These are phyloP conservation scores for Aldabrachelys gigantea DNA, from an alignment of 2,113 vertebrate species.

Conservation along the genomic window DNA sequence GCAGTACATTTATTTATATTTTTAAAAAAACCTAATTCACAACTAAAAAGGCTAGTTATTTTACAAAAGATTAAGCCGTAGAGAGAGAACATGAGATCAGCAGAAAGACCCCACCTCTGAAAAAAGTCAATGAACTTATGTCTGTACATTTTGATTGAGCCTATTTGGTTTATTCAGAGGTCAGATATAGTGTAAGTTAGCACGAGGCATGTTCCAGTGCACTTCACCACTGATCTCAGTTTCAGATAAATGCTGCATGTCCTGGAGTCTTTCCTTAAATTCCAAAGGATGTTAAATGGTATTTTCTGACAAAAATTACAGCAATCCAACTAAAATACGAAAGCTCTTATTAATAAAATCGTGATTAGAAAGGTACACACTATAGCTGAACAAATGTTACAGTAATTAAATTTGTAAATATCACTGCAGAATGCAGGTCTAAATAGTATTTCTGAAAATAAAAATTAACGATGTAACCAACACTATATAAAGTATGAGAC, in stretches of 20 bases:
- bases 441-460: not conserved
- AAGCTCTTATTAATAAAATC: not conserved
- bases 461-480: not conserved
- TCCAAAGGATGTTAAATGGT: not conserved
- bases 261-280: not conserved
- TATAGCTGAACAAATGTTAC: not conserved
- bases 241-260: not conserved
- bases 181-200: not conserved
- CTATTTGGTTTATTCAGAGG: accelerated
- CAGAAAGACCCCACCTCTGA: not conserved
- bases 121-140: not conserved
- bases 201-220: not conserved
- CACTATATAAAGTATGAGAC: not conserved
- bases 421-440: not conserved
- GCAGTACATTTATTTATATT: not conserved
- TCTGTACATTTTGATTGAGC: not conserved
- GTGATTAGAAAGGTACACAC: not conserved
- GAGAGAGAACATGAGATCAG: not conserved
- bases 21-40: not conserved
- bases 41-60: not conserved
- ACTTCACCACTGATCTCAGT: not conserved
- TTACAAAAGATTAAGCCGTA: not conserved
- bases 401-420: not conserved
- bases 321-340: not conserved
- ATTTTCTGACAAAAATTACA: not conserved